phyloP scores from a whole-genome alignment of 2,888 invertebrate species.

The Apamea anceps region DNA sequence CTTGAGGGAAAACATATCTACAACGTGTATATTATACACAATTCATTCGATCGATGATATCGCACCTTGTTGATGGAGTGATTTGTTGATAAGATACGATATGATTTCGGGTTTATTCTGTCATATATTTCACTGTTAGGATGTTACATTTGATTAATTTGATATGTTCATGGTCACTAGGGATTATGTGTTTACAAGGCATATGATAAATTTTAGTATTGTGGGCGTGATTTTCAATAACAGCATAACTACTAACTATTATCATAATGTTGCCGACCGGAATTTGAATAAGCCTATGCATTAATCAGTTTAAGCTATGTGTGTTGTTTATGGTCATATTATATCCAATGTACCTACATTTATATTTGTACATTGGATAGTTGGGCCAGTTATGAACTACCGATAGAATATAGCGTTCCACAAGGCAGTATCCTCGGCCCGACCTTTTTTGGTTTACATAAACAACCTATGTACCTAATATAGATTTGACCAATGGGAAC shows the following conservation, averaged over 20 bases:
- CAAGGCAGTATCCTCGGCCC: background rate
- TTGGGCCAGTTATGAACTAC: background rate
- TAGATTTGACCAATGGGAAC: background rate
- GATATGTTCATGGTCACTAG: constrained; percentile 28
- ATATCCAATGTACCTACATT: no score
- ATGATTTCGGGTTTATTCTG: constrained; percentile 47
- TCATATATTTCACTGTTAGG: constrained; percentile 29
- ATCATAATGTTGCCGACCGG: background rate
- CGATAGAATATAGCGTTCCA: background rate
- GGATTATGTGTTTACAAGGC: constrained; percentile 26
- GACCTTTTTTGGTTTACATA: background rate
- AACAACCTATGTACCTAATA: background rate
- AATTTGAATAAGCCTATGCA: background rate
- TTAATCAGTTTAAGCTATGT: background rate
- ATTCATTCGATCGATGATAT: constrained; percentile 43
- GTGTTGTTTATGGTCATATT: background rate
- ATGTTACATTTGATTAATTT: constrained; percentile 40
- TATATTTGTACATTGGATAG: background rate
- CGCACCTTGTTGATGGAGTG: constrained; percentile 46
- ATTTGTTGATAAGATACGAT: constrained; percentile 59
- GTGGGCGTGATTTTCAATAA: constrained; percentile 19
- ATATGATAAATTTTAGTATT: constrained; percentile 8
- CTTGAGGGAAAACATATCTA: background rate
- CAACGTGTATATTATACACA: background rate
- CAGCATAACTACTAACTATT: background rate